Percentiles rank a stretch among this genome's conserved stretches.
phyloP scores from a whole-genome alignment of 2,113 vertebrate species.

The Perognathus longimembris region DNA sequence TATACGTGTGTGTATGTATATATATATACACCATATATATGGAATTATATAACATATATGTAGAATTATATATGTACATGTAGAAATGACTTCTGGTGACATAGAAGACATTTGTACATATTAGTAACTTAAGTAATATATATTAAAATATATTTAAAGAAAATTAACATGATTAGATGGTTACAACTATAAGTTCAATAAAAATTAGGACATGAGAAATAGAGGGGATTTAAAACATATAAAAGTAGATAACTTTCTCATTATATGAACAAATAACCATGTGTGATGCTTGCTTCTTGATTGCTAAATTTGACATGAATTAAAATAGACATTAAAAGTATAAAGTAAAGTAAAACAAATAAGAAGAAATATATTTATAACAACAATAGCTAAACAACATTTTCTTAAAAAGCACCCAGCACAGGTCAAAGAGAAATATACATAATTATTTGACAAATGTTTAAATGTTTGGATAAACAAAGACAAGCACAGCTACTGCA shows the following conservation, averaged over 20 bases:
- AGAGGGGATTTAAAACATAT: background rate
- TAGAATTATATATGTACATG: background rate
- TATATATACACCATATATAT: no score
- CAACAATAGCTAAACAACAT: background rate
- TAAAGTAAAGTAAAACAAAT: background rate
- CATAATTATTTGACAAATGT: background rate
- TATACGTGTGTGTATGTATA: no score
- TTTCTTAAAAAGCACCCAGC: background rate
- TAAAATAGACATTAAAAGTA: background rate
- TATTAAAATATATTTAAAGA: no score
- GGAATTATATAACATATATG: no score
- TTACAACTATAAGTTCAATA: conserved; percentile 19
- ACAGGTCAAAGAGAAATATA: background rate
- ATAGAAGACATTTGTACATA: background rate
- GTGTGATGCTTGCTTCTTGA: background rate
- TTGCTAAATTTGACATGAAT: background rate
- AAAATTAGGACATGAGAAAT: background rate
- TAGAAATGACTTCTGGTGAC: background rate
- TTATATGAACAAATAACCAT: background rate
- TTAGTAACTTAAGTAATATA: background rate
- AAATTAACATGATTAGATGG: background rate
- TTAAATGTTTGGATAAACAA: background rate
- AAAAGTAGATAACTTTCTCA: conserved; percentile 33
- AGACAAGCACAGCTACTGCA: background rate
- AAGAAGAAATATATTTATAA: background rate